Evolutionary conservation across 2,888 invertebrate genomes (phyloP).

Genomic region (Crepidodera aurea): DNA sequence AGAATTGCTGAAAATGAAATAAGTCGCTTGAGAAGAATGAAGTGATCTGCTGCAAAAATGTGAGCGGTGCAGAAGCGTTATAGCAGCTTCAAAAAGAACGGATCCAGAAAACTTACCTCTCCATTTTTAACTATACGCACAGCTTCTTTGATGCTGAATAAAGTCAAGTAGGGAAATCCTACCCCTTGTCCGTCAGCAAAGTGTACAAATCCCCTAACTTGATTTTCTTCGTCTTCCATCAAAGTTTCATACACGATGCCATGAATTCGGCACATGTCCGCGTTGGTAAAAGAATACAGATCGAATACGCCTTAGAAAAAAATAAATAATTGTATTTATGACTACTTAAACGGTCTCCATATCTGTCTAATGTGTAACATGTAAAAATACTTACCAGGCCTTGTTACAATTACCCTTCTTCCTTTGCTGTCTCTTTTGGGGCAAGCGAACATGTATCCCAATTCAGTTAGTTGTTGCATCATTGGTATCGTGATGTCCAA

Average conservation of each 20-base stretch:
- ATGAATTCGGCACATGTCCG: slow-evolving; percentile 81
- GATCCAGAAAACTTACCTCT: slow-evolving; percentile 65
- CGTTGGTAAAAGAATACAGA: slow-evolving; percentile 77
- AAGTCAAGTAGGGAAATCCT: slow-evolving; percentile 76
- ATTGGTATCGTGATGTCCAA: slow-evolving; percentile 75
- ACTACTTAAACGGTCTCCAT: too few relatives aligned
- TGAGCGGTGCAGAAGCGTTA: neutral
- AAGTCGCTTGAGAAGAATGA: too few relatives aligned
- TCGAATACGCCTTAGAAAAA: slow-evolving; percentile 74
- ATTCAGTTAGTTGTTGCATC: slow-evolving; percentile 74
- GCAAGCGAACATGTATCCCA: slow-evolving; percentile 80
- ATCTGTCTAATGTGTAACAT: too few relatives aligned
- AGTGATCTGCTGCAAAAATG: neutral
- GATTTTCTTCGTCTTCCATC: slow-evolving; percentile 83
- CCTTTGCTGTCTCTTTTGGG: slow-evolving; percentile 79
- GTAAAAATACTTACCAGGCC: slow-evolving; percentile 70
- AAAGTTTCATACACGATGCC: slow-evolving; percentile 80
- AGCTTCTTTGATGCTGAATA: slow-evolving; percentile 81
- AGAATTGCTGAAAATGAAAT: neutral
- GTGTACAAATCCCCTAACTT: slow-evolving; percentile 81
- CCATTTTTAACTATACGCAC: slow-evolving; percentile 83
- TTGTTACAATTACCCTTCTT: slow-evolving; percentile 77
- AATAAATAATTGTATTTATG: too few relatives aligned
- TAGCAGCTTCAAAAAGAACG: neutral
- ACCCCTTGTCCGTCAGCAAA: slow-evolving; percentile 79